These are phyloP conservation scores for Amphilophus citrinellus DNA, from an alignment of 2,113 vertebrate genomes.

Conservation along the genomic window DNA sequence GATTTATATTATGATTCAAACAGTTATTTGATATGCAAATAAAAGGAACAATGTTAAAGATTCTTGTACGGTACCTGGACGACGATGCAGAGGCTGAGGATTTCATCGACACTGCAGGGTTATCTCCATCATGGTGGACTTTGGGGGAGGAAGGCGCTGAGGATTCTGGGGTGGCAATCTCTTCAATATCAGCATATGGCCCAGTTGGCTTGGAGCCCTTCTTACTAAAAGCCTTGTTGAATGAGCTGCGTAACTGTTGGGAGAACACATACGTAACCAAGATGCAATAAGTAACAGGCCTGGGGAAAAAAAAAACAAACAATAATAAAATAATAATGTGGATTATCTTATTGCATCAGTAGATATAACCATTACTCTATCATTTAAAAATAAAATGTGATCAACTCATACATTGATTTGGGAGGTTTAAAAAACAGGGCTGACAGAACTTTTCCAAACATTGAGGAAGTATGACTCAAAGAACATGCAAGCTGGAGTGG, in stretches of 20 bases:
- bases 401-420: neutral
- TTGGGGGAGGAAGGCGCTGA: conserved; percentile 96
- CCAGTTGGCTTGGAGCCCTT: conserved; percentile 90
- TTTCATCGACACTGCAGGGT: conserved; percentile 81
- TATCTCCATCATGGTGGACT: conserved; percentile 81
- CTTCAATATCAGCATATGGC: conserved; percentile 95
- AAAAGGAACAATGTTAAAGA: neutral
- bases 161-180: conserved; percentile 94
- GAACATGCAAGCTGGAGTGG: conserved; percentile 29
- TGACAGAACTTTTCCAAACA: conserved; percentile 14
- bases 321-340: neutral
- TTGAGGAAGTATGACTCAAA: conserved; percentile 58
- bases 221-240: conserved; percentile 99
- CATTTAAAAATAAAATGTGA: neutral
- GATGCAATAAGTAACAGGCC: neutral
- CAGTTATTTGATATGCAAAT: neutral
- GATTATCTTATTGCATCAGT: neutral
- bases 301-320: neutral
- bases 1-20: neutral
- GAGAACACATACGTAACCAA: neutral
- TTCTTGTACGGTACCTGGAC: conserved; percentile 73
- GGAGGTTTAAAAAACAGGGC: neutral
- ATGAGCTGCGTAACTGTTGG: conserved; percentile 92
- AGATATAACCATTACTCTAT: neutral
- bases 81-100: conserved; percentile 85